A percentile compares a stretch with the other conserved stretches of the same genome.
These are phyloP conservation scores for Drosophila lowei DNA, from an alignment of 1,140 invertebrate genomes.

Conservation along the genomic window DNA sequence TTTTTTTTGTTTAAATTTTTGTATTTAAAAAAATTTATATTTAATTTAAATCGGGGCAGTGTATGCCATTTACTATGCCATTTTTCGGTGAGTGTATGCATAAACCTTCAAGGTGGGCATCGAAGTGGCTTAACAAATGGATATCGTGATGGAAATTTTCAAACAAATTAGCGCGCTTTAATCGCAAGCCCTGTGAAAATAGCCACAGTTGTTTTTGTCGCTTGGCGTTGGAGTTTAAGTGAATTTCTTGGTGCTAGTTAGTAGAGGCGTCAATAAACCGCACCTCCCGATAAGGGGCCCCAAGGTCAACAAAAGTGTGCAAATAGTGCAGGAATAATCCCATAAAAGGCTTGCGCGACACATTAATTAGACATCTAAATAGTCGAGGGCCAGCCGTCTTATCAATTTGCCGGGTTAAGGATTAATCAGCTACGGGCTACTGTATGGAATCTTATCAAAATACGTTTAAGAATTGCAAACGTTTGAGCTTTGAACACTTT, in stretches of 20 bases:
- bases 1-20: too few relatives aligned
- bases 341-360: slow-evolving; percentile 49
- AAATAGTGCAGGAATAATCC: slow-evolving; percentile 25
- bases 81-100: too few relatives aligned
- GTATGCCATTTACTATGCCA: too few relatives aligned
- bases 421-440: slow-evolving; percentile 27
- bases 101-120: neutral
- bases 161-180: slow-evolving; percentile 26
- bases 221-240: too few relatives aligned
- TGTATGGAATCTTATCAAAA: slow-evolving; percentile 42
- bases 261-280: neutral
- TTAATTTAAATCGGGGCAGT: too few relatives aligned
- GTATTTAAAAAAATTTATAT: too few relatives aligned
- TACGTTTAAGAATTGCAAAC: slow-evolving; percentile 23
- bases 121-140: slow-evolving; percentile 2
- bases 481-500: slow-evolving; percentile 52
- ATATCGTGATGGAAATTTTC: slow-evolving; percentile 1
- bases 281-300: neutral
- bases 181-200: slow-evolving; percentile 9
- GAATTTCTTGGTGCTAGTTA: too few relatives aligned
- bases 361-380: slow-evolving; percentile 42
- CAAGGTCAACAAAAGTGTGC: slow-evolving; percentile 8
- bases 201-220: too few relatives aligned
- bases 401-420: slow-evolving; percentile 27
- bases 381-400: slow-evolving; percentile 33